phyloP scores from a whole-genome alignment of 2,113 vertebrate species.

The Sakesphorus luctuosus region DNA sequence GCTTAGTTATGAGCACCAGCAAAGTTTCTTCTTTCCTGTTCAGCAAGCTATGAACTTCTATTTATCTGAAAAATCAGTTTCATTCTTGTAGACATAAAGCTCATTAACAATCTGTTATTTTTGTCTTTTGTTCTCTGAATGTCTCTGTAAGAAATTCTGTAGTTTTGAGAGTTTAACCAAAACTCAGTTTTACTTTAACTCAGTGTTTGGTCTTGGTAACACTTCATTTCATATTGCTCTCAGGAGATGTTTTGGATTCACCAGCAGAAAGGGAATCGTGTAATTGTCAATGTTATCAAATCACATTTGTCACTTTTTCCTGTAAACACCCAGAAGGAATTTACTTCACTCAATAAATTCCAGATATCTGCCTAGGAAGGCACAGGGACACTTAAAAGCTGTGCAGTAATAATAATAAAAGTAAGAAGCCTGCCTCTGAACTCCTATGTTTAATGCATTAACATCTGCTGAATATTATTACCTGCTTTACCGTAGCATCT shows the following conservation, averaged over 20 bases:
- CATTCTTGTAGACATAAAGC: background rate
- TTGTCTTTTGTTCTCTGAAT: background rate
- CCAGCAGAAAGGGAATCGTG: background rate
- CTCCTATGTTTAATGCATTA: conserved; percentile 6
- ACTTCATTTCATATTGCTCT: conserved; percentile 2
- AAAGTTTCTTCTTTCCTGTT: background rate
- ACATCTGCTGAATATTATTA: conserved; percentile 11
- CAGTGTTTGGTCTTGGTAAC: background rate
- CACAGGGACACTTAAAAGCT: background rate
- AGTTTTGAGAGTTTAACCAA: background rate
- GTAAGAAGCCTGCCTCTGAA: conserved; percentile 14
- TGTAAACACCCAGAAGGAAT: conserved; percentile 38
- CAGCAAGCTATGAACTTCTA: background rate
- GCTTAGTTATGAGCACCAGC: background rate
- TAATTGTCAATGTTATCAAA: conserved; percentile 12
- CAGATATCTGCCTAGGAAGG: conserved; percentile 1
- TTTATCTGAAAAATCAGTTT: background rate
- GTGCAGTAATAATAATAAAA: background rate
- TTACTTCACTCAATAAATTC: conserved; percentile 38
- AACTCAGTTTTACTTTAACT: background rate
- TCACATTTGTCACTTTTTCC: conserved; percentile 30
- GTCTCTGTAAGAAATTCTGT: background rate
- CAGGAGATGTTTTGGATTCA: conserved; percentile 21
- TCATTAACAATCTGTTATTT: background rate
- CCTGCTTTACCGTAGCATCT: background rate